Base-by-base conservation (phyloP, 2,797 vertebrate species). In the Leptatherina wallacei region DNA sequence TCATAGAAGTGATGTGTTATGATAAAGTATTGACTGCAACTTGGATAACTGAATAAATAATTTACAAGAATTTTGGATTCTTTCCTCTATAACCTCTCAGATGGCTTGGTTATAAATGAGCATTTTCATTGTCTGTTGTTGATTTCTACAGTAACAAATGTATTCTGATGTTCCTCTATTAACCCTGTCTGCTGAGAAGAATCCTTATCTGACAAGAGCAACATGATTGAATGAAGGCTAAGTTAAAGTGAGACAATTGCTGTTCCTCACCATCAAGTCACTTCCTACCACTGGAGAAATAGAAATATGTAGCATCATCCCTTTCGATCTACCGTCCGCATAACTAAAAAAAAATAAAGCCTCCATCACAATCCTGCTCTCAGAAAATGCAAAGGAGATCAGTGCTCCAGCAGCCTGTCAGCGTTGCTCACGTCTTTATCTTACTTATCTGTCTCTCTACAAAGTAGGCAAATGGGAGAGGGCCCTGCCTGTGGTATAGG, bases 381-480 rank as follows among this genome's bases (percentile, higher is more conserved):
- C 73, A 67, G 82, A 89, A 88, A 88, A 75, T 67, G 82, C 55
- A 6, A 79, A 84, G 66, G 77, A 81, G 86, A 86, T 62, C 24
- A 61, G 61, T 56, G 63, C 69, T 88, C 72, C 81, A 71, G 85
- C 80, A 80, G 84, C 84, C 89, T 91, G 91, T 92, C 90, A 90
- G 87, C 84, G 84, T 73, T 6, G 62, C 83, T 93, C 82, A 91
- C 57, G 49, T 90, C 90, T 91, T 93, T 91, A 91, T 93, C 90
- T 92, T 80, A 80, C 80, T 68, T 70, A 73, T 44, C 67, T 74
- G 83, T 89, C 85, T 88, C 75, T 89, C 79, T 62, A 60, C 73
- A 77, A 74, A 80, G 78, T 85, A 89, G 83, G 83, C 88, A 83
- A 91, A 88, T 87, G 80, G 83, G 74, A 86, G 78, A 86, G 70